Evolutionary conservation across 2,888 invertebrate species (phyloP), one percentile per base, ranked within the genome.

Genomic region (Sycophila texana): DNA sequence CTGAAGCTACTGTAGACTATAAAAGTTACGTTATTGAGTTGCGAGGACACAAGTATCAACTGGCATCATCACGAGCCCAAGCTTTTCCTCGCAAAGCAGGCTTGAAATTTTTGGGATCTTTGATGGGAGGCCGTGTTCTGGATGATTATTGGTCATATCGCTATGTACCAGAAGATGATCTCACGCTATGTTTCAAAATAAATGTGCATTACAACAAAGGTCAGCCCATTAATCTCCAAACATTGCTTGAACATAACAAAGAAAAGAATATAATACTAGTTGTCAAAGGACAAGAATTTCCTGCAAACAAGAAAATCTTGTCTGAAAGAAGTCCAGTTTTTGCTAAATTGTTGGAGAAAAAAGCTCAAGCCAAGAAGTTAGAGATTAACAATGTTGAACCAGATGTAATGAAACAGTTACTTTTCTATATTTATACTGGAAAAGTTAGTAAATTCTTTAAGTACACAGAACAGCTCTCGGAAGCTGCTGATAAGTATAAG

Each of bases 401-500:
- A 14, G 66, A 72, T 20, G 13, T 72, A 1, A 66, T 77, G 58
- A 49, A 77, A 51, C 30, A 72, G 14, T 10, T 77, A 51, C 22
- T 77, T 4, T 4, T 20, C 13, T 77, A 60, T 20, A 14, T 72
- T 2, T 60, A 72, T 51, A 72, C 72, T 66, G 60, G 72, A 22
- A 49, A 18, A 67, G 22, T 77, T 13, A 73, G 26, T 13, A 77
- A 72, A 16, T 55, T 77, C 14, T n/a, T 61, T 16, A 73, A 26
- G 3, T 73, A 67, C 22, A 5, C 16, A n/a, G 47, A 68, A 30
- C 10, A 67, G 13, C 53, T 60, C 51, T 53, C 51, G 4, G 22
- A 13, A 20, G 60, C 60, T 39, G 77, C 77, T 7, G 14, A 77
- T 67, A 73, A 73, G 20, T 80, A 53, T 47, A 63, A 66, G 16